Conservation (phyloP, 2,113 vertebrate species). For the Gopherus evgoodei region DNA sequence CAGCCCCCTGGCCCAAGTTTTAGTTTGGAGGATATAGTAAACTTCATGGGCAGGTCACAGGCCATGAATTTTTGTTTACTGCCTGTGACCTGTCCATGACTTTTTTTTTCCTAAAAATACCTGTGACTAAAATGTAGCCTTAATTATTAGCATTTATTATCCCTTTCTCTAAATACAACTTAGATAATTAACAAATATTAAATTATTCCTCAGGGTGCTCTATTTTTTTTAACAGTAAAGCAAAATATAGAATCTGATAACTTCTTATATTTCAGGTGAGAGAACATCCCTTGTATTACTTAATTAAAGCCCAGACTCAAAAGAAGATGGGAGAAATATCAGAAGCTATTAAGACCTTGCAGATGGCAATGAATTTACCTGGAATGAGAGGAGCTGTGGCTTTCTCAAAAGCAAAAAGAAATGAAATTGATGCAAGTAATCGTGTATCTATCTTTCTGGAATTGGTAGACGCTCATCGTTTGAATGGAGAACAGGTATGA, state of each 20-base stretch:
- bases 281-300: slow-evolving; percentile 93
- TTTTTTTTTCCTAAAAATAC: too few relatives aligned
- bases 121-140: too few relatives aligned
- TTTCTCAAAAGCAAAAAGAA: slow-evolving; percentile 81
- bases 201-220: background rate
- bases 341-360: slow-evolving; percentile 94
- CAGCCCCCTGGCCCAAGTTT: too few relatives aligned
- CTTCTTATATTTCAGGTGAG: slow-evolving; percentile 82
- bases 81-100: too few relatives aligned
- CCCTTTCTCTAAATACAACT: background rate
- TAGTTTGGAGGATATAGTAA: too few relatives aligned
- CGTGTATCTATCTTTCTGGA: slow-evolving; percentile 93
- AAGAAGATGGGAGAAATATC: slow-evolving; percentile 90
- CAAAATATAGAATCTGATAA: background rate
- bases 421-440: slow-evolving; percentile 85
- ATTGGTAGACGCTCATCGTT: slow-evolving; percentile 89
- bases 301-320: slow-evolving; percentile 93
- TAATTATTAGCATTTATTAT: background rate
- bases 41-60: too few relatives aligned
- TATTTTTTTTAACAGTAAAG: background rate
- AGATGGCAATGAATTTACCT: slow-evolving; percentile 93
- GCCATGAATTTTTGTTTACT: too few relatives aligned
- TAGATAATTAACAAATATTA: background rate
- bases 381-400: slow-evolving; percentile 84
- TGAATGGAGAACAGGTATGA: slow-evolving; percentile 93